phyloP scores from a whole-genome alignment of 2,797 vertebrate genomes.

The Oryzias dopingdopingensis region DNA sequence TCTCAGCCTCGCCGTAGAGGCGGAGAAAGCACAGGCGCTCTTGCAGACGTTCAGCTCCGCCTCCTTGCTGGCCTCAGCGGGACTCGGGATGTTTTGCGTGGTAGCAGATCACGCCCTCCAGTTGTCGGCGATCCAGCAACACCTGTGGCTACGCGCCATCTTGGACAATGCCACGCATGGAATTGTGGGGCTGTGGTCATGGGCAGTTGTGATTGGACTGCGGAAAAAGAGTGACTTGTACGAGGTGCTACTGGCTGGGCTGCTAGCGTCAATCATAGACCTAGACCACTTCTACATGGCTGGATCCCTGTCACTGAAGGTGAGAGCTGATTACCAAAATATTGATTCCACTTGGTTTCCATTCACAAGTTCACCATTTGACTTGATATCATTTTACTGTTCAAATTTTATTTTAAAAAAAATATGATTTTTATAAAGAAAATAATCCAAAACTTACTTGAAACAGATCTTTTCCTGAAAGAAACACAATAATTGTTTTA shows the following conservation, averaged over 20 bases:
- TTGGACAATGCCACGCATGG: conserved; percentile 89
- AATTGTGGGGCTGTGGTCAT: conserved; percentile 92
- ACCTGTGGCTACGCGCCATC: conserved; percentile 86
- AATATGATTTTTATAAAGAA: too few species aligned
- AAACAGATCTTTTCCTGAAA: too few species aligned
- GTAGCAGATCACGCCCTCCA: conserved; percentile 84
- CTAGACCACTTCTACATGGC: conserved; percentile 93
- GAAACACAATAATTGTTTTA: too few species aligned
- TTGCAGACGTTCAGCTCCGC: conserved; percentile 90
- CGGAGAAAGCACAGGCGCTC: conserved; percentile 88
- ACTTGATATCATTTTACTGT: too few species aligned
- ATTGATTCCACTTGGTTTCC: too few species aligned
- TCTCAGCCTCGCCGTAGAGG: conserved; percentile 86
- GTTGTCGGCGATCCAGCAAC: conserved; percentile 83
- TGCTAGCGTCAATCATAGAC: conserved; percentile 91
- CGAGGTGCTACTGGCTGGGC: conserved; percentile 89
- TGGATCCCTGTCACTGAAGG: conserved; percentile 90
- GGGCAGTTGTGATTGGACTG: conserved; percentile 90
- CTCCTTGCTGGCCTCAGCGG: conserved; percentile 86
- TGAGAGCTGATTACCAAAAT: conserved; percentile 50
- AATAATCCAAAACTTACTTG: too few species aligned
- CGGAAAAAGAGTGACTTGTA: conserved; percentile 90
- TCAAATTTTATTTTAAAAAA: too few species aligned
- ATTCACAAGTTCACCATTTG: too few species aligned
- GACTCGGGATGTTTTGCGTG: conserved; percentile 88